phyloP scores from a whole-genome alignment of 2,113 vertebrate species.

The Spea bombifrons region DNA sequence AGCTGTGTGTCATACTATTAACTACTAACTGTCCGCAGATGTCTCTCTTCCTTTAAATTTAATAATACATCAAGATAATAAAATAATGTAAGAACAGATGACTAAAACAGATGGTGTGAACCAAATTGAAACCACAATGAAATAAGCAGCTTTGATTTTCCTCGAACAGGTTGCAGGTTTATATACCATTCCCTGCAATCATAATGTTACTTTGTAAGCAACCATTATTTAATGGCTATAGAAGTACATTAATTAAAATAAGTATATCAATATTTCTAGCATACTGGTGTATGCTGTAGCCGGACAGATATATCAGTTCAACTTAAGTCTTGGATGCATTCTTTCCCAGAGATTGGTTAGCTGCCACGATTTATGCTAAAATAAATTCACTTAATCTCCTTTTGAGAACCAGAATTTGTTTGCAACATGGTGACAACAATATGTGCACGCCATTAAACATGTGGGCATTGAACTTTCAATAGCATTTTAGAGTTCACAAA shows the following conservation, averaged over 20 bases:
- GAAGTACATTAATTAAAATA: constrained; percentile 12
- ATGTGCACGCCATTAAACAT: no score
- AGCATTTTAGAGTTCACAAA: no score
- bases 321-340: no score
- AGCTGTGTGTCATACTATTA: constrained; percentile 56
- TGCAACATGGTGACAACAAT: no score
- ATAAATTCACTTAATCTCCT: no score
- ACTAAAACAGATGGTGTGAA: constrained; percentile 70
- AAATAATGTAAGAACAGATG: constrained; percentile 64
- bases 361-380: no score
- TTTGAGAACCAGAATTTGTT: no score
- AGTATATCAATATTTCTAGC: neutral
- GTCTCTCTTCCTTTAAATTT: constrained; percentile 57
- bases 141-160: constrained; percentile 52
- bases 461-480: no score
- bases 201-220: constrained; percentile 27
- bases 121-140: constrained; percentile 59
- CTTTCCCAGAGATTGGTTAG: no score
- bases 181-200: constrained; percentile 19
- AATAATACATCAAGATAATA: constrained; percentile 58
- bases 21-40: constrained; percentile 53
- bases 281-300: no score
- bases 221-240: constrained; percentile 11
- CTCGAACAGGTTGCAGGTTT: constrained; percentile 3
- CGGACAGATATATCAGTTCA: no score